Evolutionary conservation across 64 coral and sea anemone species (phyloP).

Genomic region (Exaiptasia diaphana): DNA sequence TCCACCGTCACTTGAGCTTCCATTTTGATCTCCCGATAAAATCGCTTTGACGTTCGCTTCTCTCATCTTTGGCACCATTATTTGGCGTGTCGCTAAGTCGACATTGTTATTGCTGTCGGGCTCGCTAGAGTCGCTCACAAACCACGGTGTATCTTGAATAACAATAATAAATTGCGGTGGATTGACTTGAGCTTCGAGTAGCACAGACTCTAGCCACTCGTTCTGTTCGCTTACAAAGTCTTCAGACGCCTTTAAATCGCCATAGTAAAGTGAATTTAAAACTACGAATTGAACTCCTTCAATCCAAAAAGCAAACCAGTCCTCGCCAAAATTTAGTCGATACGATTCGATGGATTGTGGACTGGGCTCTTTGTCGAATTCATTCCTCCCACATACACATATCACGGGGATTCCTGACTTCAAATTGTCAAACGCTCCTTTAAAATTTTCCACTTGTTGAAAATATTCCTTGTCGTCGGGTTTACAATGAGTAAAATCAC

Average conservation of each 20-base stretch:
- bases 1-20: conserved; percentile 28
- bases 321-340: conserved; percentile 74
- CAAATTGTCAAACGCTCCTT: conserved; percentile 62
- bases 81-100: conserved; percentile 30
- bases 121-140: conserved; percentile 53
- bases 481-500: conserved; percentile 60
- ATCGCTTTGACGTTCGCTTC: conserved; percentile 62
- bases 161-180: conserved; percentile 76
- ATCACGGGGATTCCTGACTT: conserved; percentile 67
- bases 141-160: conserved; percentile 73
- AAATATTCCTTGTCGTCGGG: conserved; percentile 66
- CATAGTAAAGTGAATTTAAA: conserved; percentile 71
- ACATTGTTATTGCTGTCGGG: conserved; percentile 35
- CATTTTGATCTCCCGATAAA: conserved; percentile 55
- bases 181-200: conserved; percentile 78
- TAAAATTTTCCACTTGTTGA: conserved; percentile 70
- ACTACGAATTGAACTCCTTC: conserved; percentile 90
- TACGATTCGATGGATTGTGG: conserved; percentile 50
- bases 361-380: conserved; percentile 52
- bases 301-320: conserved; percentile 91
- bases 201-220: conserved; percentile 76
- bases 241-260: conserved; percentile 9
- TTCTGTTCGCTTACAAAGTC: conserved; percentile 57
- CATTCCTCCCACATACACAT: conserved; percentile 66
- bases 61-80: conserved; percentile 45